Percentiles rank a stretch among this genome's conserved stretches.
Conservation (phyloP, 2,113 vertebrate species). For the Chaetops frenatus region DNA sequence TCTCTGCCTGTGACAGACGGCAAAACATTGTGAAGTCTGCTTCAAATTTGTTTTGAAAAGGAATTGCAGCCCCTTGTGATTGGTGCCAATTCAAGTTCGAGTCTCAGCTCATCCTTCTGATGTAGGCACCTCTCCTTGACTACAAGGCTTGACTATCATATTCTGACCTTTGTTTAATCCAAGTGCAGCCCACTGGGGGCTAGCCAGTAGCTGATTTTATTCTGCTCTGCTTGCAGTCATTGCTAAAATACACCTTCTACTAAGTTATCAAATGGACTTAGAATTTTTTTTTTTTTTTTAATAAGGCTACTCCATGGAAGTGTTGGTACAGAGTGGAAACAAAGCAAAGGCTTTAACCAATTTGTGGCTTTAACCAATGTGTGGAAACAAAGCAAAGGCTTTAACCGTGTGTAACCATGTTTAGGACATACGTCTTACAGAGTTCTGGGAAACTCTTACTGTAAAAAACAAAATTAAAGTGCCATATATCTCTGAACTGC, state of each 20-base stretch:
- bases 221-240: not conserved
- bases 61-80: not conserved
- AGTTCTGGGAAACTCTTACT: not conserved
- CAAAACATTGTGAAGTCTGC: not conserved
- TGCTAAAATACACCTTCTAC: not conserved
- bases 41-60: not conserved
- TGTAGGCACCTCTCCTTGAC: fast-evolving
- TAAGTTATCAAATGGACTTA: not conserved
- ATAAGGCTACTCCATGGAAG: not conserved
- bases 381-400: not conserved
- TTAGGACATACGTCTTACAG: not conserved
- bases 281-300: not conserved
- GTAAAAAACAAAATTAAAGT: not conserved
- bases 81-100: fast-evolving
- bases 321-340: not conserved
- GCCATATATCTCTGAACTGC: not conserved
- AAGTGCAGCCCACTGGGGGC: not conserved
- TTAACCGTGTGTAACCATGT: not conserved
- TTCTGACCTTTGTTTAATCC: not conserved
- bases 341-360: not conserved
- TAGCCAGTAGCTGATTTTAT: not conserved
- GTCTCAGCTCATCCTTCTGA: not conserved
- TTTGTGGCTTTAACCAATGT: not conserved
- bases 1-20: not conserved
- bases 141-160: not conserved